Percentiles rank a stretch among this genome's conserved stretches.
These are phyloP conservation scores for Riparia riparia DNA, from an alignment of 2,113 vertebrate genomes.

Conservation along the genomic window DNA sequence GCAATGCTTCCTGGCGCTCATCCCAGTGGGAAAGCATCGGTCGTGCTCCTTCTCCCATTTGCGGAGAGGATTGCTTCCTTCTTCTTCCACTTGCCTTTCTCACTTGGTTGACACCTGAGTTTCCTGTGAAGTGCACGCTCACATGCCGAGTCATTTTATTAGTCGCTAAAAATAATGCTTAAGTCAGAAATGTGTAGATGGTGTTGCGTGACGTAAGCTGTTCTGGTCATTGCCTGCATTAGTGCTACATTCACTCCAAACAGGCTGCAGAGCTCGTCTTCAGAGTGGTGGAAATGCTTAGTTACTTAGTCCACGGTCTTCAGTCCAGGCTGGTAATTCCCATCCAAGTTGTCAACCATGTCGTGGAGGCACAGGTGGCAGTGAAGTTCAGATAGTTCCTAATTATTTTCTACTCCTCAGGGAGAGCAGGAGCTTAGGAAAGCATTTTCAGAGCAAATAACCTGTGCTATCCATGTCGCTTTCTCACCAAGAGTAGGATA, in stretches of 20 bases:
- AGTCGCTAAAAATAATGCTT: background rate
- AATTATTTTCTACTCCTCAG: background rate
- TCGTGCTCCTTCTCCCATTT: background rate
- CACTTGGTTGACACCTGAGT: background rate
- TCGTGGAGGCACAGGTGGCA: background rate
- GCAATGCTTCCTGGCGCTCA: fast-evolving
- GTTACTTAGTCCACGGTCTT: fast-evolving
- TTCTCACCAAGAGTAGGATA: background rate
- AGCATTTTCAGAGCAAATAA: background rate
- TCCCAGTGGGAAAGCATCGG: background rate
- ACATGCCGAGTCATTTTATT: background rate
- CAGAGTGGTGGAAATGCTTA: background rate
- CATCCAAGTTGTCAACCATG: background rate
- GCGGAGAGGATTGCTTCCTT: background rate
- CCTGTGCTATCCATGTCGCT: fast-evolving
- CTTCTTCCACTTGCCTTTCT: background rate
- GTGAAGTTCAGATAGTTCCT: background rate
- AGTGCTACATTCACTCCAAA: background rate
- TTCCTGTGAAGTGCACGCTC: background rate
- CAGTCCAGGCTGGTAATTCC: too few species aligned
- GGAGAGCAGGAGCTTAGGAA: background rate
- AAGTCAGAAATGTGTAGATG: background rate
- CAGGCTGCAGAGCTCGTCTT: background rate
- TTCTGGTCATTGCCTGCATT: background rate
- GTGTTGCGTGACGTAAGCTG: background rate